Evolutionary conservation across 2,797 vertebrate species (phyloP), one percentile per base, ranked within the genome.

Genomic region (Catamblyrhynchus diadema): DNA sequence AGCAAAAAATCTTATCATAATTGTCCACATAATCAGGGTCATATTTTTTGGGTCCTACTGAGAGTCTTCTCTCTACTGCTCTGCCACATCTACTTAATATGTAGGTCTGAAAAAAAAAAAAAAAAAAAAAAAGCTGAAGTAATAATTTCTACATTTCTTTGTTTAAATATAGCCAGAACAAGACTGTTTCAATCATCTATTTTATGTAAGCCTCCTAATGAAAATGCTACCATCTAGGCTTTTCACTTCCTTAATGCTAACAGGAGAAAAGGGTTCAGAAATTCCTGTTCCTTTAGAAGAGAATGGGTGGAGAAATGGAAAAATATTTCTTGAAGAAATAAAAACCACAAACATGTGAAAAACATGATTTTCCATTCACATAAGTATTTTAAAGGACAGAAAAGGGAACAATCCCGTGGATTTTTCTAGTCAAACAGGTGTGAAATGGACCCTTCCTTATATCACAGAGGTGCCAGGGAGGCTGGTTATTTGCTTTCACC

Each of bases 41-140:
- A 56, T n/a, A n/a, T 27, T 37, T 78, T 48, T 56, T 8, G 1
- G 0, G 0, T 60, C 32, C 14, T 18, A 2, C 15, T 32, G 17
- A 25, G 24, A n/a, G 28, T n/a, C 11, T 69, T 74, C 23, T 48
- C 47, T 69, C 22, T 48, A 18, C 23, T 70, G 8, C 28, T 62
- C 14, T 62, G n/a, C n/a, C 23, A 56, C 24, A 30, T 50, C n/a
- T 71, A 16, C 20, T 44, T 30, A 69, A 61, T 48, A 8, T 17
- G 7, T 65, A 64, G 21, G 32, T 27, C 57, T 48, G 37, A 12
- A 77, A n/a, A 44, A 18, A 14, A 77, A n/a, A 39, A 12, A 77
- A n/a, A 44, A 18, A 14, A 77, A n/a, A 39, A 12, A 91, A 39
- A 8, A 33, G 5, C 23, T 64, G 13, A 69, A 47, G 42, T 61